These are phyloP conservation scores for Rosalia funebris DNA, from an alignment of 2,888 invertebrate genomes.

Conservation along the genomic window DNA sequence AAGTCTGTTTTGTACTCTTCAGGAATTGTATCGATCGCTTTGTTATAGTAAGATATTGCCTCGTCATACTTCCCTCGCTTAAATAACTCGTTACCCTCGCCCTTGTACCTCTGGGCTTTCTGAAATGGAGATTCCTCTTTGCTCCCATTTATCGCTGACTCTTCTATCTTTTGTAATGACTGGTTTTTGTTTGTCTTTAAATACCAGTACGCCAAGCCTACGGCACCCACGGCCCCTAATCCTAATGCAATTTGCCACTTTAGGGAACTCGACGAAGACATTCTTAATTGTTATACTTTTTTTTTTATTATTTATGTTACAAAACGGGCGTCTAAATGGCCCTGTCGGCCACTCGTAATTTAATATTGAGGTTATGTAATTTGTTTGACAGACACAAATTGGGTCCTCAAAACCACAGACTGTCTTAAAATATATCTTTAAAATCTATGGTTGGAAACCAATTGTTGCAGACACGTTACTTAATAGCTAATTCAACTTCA, in stretches of 20 bases:
- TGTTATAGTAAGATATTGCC: conserved; percentile 88
- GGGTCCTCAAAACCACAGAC: no score
- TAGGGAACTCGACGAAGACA: conserved; percentile 64
- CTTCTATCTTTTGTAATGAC: conserved; percentile 40
- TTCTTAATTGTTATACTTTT: conserved; percentile 19
- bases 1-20: conserved; percentile 77
- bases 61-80: conserved; percentile 89
- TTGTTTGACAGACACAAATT: conserved; percentile 2
- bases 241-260: conserved; percentile 90
- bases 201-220: conserved; percentile 76
- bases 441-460: no score
- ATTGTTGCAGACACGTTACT: no score
- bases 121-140: conserved; percentile 71
- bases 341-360: conserved; percentile 18
- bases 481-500: no score
- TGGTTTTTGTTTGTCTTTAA: conserved; percentile 66
- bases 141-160: conserved; percentile 47
- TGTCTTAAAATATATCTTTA: no score
- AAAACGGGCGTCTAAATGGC: conserved; percentile 4
- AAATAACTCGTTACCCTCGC: conserved; percentile 88
- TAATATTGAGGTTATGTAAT: conserved; percentile 23
- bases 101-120: conserved; percentile 82
- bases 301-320: neutral
- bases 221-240: conserved; percentile 83
- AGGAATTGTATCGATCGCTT: conserved; percentile 92